Evolutionary conservation across 2,113 vertebrate genomes (phyloP).

Genomic region (Nycticebus coucang): DNA sequence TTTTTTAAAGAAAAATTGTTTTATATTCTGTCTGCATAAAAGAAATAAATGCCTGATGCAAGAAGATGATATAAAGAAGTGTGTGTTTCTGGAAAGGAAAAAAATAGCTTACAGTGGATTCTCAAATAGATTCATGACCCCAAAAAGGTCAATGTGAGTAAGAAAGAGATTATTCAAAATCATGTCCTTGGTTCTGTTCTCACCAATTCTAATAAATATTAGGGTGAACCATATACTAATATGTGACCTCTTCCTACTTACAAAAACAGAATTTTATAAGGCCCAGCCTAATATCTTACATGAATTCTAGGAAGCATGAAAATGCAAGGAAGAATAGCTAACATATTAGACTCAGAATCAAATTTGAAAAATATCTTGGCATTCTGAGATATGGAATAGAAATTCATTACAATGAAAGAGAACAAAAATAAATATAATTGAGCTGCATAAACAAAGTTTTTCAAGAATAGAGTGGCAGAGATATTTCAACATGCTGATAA

Average conservation of each 20-base stretch:
- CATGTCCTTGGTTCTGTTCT: background rate
- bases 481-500: background rate
- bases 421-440: background rate
- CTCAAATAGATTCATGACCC: conserved; percentile 34
- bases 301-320: background rate
- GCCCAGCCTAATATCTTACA: background rate
- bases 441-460: background rate
- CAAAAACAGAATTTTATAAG: conserved; percentile 1
- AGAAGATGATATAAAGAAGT: background rate
- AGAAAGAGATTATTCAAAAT: conserved; percentile 18
- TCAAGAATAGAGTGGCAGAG: background rate
- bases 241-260: background rate
- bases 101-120: conserved; percentile 5
- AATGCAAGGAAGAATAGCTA: background rate
- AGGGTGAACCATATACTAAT: background rate
- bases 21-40: conserved; percentile 14
- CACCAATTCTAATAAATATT: conserved; percentile 38
- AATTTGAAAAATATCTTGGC: conserved; percentile 21
- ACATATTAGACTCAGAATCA: background rate
- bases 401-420: conserved; percentile 1
- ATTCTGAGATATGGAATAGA: background rate
- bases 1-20: background rate
- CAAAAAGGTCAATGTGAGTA: background rate
- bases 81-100: background rate
- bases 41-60: background rate